A percentile compares a stretch with the other conserved stretches of the same genome.
phyloP scores from a whole-genome alignment of 2,797 vertebrate genomes.

The Carapus acus region DNA sequence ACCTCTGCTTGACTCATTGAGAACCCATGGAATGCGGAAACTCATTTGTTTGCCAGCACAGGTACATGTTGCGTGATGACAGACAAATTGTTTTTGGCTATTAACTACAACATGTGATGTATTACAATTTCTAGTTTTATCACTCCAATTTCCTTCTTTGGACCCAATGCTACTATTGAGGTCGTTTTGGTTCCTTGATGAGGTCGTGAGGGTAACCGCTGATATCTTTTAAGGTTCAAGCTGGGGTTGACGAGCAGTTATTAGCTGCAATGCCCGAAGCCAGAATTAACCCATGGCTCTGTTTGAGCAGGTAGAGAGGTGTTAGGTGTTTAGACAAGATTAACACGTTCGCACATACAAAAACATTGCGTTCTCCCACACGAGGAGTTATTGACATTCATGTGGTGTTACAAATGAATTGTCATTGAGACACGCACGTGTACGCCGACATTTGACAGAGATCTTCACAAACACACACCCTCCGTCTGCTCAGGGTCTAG shows the following conservation, averaged over 20 bases:
- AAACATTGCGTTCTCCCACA: constrained; percentile 45
- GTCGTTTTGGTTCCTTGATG: constrained; percentile 37
- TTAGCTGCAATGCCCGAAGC: constrained; percentile 65
- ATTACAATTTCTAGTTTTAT: constrained; percentile 5
- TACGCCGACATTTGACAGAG: constrained; percentile 25
- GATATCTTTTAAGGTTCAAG: constrained; percentile 67
- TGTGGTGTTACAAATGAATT: constrained; percentile 22
- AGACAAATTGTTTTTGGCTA: too few species aligned
- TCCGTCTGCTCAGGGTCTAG: constrained; percentile 20
- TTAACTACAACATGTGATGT: constrained; percentile 1
- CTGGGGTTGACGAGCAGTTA: constrained; percentile 71
- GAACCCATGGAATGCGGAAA: constrained; percentile 31
- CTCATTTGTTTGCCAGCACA: constrained; percentile 17
- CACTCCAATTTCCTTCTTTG: not conserved
- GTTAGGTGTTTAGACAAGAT: constrained; percentile 70
- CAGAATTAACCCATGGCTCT: constrained; percentile 75
- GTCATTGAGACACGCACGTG: constrained; percentile 25
- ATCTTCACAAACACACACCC: constrained; percentile 26
- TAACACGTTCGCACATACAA: constrained; percentile 62
- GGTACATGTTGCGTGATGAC: not conserved
- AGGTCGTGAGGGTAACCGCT: constrained; percentile 38
- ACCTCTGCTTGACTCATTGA: constrained; percentile 48
- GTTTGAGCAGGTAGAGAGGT: constrained; percentile 74
- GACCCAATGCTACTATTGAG: not conserved
- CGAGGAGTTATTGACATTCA: constrained; percentile 35